A percentile compares a stretch with the other conserved stretches of the same genome.
Evolutionary conservation across 2,797 vertebrate genomes (phyloP).

Genomic region (Cossypha dichroa): DNA sequence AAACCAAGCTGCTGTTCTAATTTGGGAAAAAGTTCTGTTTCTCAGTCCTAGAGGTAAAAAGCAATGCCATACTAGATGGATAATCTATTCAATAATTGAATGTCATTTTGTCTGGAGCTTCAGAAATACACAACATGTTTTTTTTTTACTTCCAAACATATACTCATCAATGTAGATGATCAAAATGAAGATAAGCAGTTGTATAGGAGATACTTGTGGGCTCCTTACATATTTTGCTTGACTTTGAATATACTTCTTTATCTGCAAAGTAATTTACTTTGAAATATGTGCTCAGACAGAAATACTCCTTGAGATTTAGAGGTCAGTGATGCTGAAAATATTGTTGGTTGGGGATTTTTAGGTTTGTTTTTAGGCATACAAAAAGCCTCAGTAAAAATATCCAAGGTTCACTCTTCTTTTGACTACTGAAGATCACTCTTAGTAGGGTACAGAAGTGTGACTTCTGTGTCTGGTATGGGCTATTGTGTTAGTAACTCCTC

Average conservation of each 20-base stretch:
- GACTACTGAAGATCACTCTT: background rate
- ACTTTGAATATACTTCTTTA: slow-evolving; percentile 4
- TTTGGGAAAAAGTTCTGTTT: background rate
- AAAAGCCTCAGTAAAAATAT: background rate
- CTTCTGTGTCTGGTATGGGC: background rate
- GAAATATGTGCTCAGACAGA: background rate
- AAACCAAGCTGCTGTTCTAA: background rate
- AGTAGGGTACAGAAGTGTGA: background rate
- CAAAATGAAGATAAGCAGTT: background rate
- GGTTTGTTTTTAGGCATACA: background rate
- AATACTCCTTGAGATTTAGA: background rate
- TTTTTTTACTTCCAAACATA: background rate
- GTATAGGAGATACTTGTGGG: background rate
- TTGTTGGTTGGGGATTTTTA: background rate
- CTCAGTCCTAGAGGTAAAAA: background rate
- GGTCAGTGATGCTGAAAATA: background rate
- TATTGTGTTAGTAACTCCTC: slow-evolving; percentile 16
- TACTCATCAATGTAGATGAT: background rate
- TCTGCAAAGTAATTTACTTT: slow-evolving; percentile 4
- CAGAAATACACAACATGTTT: background rate
- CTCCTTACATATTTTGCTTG: background rate
- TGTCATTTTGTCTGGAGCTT: background rate
- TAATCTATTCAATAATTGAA: background rate
- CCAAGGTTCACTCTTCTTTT: background rate
- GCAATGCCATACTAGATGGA: background rate